Evolutionary conservation across 2,797 vertebrate genomes (phyloP), one percentile per base, ranked within the genome.

Genomic region (Enteromius mattozi): DNA sequence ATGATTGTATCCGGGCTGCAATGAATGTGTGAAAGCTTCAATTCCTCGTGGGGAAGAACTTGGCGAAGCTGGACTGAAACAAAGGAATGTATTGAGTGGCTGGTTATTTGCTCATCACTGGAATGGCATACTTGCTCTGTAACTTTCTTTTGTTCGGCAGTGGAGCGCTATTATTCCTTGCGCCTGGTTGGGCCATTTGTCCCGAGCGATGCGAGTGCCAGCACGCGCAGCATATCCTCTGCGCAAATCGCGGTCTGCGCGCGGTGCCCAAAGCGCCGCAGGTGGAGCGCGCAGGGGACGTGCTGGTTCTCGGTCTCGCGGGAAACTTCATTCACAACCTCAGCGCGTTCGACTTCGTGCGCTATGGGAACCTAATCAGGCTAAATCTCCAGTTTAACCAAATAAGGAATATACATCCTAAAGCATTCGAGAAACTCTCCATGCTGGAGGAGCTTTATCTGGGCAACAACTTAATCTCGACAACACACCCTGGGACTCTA

Each of bases 301-400:
- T 97, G 88, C 94, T 95, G 85, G 95, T 97, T 82, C 96, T 97
- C 91, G 98, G 96, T 90, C 95, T 99, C 0, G 97, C 96, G 3
- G 98, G 98, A 2, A 99, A 99, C 91, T 98, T 98, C 90, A 98
- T 99, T 30, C 69, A 91, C 45, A 98, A 97, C 91, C 93, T 99
- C 92, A 97, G 96, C 0, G 96, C 95, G 56, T 92, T 93, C 17
- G 97, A 98, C 92, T 97, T 99, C 88, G 89, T 93, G 45, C 93
- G 94, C 81, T 95, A 97, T 88, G 92, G 92, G 13, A 94, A 95
- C 89, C 94, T 99, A 30, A 92, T 95, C 81, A 92, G 97, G 77
- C 92, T 99, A 86, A 97, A 98, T 90, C 87, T 99, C 86, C 98
- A 99, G 88, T 99, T 96, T 90, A 99, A 99, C 88, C 96, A 95